Percentiles rank a stretch among this genome's conserved stretches.
Conservation (phyloP, 2,113 vertebrate genomes). For the Steatornis caripensis region DNA sequence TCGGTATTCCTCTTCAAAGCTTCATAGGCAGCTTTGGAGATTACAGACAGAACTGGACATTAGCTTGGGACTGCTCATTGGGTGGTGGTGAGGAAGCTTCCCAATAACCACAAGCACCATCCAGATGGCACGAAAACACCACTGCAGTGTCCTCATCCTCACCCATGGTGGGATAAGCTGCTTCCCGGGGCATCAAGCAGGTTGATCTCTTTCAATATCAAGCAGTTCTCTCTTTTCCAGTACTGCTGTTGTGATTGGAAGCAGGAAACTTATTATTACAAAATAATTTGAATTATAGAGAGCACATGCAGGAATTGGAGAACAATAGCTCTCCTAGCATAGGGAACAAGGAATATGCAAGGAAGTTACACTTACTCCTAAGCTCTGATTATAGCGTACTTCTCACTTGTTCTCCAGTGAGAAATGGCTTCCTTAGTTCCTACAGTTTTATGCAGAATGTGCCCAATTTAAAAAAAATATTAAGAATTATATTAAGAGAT, state of each 20-base stretch:
- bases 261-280: not conserved
- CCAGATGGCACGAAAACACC: not conserved
- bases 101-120: not conserved
- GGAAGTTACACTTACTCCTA: not conserved
- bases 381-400: not conserved
- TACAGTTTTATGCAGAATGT: not conserved
- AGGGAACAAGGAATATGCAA: not conserved
- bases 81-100: not conserved
- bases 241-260: not conserved
- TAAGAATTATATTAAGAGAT: not conserved
- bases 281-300: not conserved
- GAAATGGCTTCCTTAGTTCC: not conserved
- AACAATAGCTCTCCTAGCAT: not conserved
- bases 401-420: not conserved
- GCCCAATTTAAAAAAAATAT: accelerated
- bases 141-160: not conserved
- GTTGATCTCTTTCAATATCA: too few species aligned
- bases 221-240: not conserved
- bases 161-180: accelerated
- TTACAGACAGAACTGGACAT: not conserved
- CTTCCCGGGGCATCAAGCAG: not conserved
- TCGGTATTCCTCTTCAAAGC: not conserved
- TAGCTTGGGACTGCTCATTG: not conserved
- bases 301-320: not conserved
- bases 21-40: not conserved